phyloP scores from a whole-genome alignment of 2,113 vertebrate species.

The Quiscalus mexicanus region DNA sequence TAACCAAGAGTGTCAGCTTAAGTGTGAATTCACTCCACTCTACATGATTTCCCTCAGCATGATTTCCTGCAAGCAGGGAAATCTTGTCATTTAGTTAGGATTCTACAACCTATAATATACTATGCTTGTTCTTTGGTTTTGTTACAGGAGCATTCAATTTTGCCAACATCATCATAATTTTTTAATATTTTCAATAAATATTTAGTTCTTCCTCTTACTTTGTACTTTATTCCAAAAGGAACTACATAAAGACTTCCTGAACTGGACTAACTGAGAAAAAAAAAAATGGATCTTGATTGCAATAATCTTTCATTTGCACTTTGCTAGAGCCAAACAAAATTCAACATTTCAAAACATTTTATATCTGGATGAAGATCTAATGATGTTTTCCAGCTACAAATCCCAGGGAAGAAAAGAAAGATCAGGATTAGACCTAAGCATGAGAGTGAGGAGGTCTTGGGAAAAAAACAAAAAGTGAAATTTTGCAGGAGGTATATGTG shows the following conservation, averaged over 20 bases:
- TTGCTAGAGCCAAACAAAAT: background rate
- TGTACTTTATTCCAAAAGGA: background rate
- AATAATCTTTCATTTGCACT: background rate
- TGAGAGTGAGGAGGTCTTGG: background rate
- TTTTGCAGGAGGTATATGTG: background rate
- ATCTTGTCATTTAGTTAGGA: background rate
- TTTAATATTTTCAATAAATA: background rate
- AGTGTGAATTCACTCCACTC: background rate
- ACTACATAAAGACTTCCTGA: background rate
- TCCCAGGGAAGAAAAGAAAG: background rate
- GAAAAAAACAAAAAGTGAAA: background rate
- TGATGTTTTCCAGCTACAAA: background rate
- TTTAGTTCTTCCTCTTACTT: background rate
- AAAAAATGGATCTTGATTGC: background rate
- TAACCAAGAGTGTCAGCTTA: slow-evolving; percentile 3
- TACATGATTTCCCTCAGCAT: background rate
- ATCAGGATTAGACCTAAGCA: background rate
- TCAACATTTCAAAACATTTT: background rate
- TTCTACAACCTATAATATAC: background rate
- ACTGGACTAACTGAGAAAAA: background rate
- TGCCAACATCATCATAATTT: background rate
- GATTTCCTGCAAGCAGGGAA: background rate
- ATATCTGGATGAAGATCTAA: background rate
- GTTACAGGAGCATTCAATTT: background rate
- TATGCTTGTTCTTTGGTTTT: background rate